phyloP scores from a whole-genome alignment of 2,888 invertebrate species.

The Silvanus unidentatus region DNA sequence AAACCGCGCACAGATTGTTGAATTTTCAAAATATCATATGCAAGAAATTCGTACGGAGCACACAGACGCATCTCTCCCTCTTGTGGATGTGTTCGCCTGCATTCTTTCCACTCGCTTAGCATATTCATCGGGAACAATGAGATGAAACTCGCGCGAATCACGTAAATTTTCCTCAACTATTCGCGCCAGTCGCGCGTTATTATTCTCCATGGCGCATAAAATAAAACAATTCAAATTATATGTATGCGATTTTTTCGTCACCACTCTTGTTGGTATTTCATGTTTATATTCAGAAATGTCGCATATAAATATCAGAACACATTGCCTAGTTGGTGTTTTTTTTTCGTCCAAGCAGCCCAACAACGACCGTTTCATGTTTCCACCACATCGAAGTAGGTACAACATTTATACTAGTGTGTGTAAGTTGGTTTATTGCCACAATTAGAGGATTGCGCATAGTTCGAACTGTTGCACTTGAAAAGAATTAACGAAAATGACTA shows the following conservation, averaged over 20 bases:
- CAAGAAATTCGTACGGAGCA: no score
- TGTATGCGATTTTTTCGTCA: conserved; percentile 47
- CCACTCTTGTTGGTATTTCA: conserved; percentile 44
- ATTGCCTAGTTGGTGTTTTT: not conserved
- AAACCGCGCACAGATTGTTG: no score
- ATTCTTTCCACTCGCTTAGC: conserved; percentile 39
- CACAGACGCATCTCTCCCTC: no score
- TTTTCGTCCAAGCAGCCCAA: conserved; percentile 12
- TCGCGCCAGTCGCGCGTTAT: conserved; percentile 45
- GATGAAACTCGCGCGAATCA: conserved; percentile 39
- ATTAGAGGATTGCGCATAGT: conserved; percentile 36
- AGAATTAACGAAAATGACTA: conserved; percentile 28
- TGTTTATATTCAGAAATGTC: conserved; percentile 47
- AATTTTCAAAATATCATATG: conserved; percentile 20
- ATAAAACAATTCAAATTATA: conserved; percentile 48
- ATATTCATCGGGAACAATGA: conserved; percentile 47
- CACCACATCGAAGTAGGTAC: no score
- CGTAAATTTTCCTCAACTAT: conserved; percentile 48
- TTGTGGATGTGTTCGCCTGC: conserved; percentile 16
- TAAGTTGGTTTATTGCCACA: conserved; percentile 39
- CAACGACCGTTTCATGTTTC: conserved; percentile 23
- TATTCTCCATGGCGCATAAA: conserved; percentile 42
- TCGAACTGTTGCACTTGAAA: conserved; percentile 21
- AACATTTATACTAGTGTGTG: no score
- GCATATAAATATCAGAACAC: conserved; percentile 41